These are phyloP conservation scores for Blomia tropicalis DNA, from an alignment of 2,888 invertebrate genomes.

Conservation along the genomic window DNA sequence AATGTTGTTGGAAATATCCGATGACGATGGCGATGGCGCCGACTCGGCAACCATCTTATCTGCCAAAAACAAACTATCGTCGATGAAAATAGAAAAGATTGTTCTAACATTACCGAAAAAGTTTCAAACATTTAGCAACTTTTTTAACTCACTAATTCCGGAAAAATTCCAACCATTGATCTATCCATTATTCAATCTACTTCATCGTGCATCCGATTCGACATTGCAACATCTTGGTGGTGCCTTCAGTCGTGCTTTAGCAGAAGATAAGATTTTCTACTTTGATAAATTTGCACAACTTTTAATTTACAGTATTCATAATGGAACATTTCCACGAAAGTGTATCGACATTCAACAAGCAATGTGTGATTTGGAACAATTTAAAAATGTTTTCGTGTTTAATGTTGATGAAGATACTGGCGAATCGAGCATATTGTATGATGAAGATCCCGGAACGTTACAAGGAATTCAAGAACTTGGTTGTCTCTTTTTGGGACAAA, in stretches of 20 bases:
- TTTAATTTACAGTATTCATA: not conserved
- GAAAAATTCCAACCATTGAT: constrained; percentile 10
- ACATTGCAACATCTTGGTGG: constrained; percentile 9
- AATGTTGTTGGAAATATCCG: constrained; percentile 2
- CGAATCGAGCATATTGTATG: not conserved
- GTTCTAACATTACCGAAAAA: not conserved
- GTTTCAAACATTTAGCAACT: not conserved
- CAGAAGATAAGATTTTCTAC: constrained; percentile 13
- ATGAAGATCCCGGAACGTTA: constrained; percentile 4
- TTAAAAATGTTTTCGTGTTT: not conserved
- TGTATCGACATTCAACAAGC: constrained; percentile 12
- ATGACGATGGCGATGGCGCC: not conserved
- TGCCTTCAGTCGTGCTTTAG: constrained; percentile 3
- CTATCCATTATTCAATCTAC: not conserved
- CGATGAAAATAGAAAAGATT: constrained; percentile 2
- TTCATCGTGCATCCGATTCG: constrained; percentile 10
- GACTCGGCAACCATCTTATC: too few species aligned
- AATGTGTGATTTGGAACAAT: not conserved
- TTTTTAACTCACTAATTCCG: constrained; percentile 13
- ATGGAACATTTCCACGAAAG: constrained; percentile 13
- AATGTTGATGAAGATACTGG: constrained; percentile 10
- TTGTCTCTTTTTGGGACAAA: constrained; percentile 13
- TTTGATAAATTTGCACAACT: constrained; percentile 9
- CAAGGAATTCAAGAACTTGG: constrained; percentile 17
- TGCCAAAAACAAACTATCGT: constrained; percentile 1